Percentiles rank a stretch among this genome's conserved stretches.
Conservation (phyloP, 2,797 vertebrate species). For the Cryptoblepharus egeriae region DNA sequence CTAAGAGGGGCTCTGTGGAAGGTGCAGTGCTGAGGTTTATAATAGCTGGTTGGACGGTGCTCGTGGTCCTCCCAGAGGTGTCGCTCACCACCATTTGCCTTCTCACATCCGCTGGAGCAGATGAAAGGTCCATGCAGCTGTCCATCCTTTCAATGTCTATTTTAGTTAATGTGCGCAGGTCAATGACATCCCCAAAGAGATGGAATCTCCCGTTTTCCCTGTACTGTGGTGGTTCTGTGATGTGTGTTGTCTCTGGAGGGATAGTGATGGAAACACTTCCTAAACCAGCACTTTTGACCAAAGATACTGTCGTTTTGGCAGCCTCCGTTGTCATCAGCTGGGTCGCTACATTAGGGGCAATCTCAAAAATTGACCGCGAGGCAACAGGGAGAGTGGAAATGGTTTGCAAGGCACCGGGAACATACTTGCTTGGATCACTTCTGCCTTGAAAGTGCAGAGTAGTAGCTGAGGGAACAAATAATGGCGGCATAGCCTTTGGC, state of each 20-base stretch:
- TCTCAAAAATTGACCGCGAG: constrained; percentile 76
- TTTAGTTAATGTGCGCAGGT: constrained; percentile 90
- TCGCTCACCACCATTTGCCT: constrained; percentile 82
- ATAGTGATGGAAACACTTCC: constrained; percentile 73
- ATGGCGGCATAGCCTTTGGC: constrained; percentile 78
- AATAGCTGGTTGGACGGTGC: constrained; percentile 91
- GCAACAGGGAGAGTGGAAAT: constrained; percentile 83
- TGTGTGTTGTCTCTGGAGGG: constrained; percentile 77
- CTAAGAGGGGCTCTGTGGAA: constrained; percentile 79
- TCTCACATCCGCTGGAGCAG: constrained; percentile 80
- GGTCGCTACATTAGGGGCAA: constrained; percentile 79
- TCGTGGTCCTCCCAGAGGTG: constrained; percentile 82
- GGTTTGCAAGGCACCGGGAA: constrained; percentile 84
- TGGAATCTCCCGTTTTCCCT: constrained; percentile 86
- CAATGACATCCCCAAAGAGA: constrained; percentile 88
- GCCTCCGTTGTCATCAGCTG: constrained; percentile 85
- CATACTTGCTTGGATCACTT: constrained; percentile 79
- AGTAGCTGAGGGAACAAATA: constrained; percentile 84
- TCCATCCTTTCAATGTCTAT: constrained; percentile 83
- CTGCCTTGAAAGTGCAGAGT: constrained; percentile 83
- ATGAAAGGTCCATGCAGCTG: constrained; percentile 90
- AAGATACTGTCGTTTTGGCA: constrained; percentile 84
- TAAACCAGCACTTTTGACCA: constrained; percentile 80
- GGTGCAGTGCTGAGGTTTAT: constrained; percentile 91
- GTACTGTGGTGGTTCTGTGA: constrained; percentile 76